phyloP scores from a whole-genome alignment of 2,888 invertebrate genomes.

The Bombylius discolor region DNA sequence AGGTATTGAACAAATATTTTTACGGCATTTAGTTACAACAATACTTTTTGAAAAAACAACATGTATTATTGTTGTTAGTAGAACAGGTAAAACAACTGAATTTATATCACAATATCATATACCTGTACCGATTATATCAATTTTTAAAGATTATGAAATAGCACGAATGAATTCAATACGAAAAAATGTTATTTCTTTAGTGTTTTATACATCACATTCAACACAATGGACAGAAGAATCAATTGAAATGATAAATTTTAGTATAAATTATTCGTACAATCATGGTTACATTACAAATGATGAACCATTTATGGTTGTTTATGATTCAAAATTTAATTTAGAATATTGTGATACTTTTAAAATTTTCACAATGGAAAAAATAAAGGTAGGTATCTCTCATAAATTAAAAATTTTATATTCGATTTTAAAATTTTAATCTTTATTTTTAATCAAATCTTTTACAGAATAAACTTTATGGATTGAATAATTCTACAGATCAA shows the following conservation, averaged over 20 bases:
- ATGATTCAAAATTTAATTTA: slow-evolving; percentile 4
- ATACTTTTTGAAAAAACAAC: slow-evolving; percentile 1
- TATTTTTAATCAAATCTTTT: no score
- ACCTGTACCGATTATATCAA: slow-evolving; percentile 8
- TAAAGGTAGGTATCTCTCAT: neutral
- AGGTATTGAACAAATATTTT: neutral
- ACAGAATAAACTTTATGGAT: no score
- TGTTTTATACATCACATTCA: neutral
- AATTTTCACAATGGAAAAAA: slow-evolving; percentile 1
- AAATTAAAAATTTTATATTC: neutral
- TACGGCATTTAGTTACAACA: neutral
- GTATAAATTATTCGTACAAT: slow-evolving; percentile 2
- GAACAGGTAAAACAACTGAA: slow-evolving; percentile 3
- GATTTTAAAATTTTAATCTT: no score
- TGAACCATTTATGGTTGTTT: slow-evolving; percentile 6
- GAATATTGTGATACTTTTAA: slow-evolving; percentile 7
- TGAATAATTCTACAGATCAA: no score
- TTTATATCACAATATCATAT: slow-evolving; percentile 2
- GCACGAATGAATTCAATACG: slow-evolving; percentile 1
- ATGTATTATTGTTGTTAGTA: slow-evolving; percentile 6
- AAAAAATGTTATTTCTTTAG: slow-evolving; percentile 5
- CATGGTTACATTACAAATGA: neutral
- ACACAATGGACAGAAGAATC: slow-evolving; percentile 4
- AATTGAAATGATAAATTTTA: neutral
- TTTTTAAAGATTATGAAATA: neutral